Conservation (phyloP, 2,797 vertebrate species). For the Heteromormyrus szaboi region DNA sequence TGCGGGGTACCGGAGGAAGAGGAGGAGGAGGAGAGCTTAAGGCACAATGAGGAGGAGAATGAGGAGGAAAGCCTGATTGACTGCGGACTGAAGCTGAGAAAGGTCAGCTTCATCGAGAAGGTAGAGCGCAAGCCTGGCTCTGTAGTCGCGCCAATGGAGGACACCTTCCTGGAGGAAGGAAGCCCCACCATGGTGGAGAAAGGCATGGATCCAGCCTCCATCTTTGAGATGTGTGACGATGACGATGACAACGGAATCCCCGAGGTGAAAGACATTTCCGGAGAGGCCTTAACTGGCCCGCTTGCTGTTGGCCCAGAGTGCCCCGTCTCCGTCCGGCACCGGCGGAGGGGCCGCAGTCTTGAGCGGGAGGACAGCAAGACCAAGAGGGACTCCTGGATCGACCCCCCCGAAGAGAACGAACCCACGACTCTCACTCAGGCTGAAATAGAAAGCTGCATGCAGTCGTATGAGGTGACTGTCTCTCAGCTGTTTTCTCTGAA, state of each 20-base stretch:
- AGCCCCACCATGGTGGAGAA: constrained; percentile 95
- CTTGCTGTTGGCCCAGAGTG: constrained; percentile 46
- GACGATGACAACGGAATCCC: constrained; percentile 67
- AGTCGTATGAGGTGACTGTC: constrained; percentile 74
- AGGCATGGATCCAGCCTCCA: constrained; percentile 77
- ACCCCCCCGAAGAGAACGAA: constrained; percentile 78
- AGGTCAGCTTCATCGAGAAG: constrained; percentile 91
- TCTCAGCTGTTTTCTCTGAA: background rate
- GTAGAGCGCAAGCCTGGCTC: constrained; percentile 61
- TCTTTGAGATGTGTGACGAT: constrained; percentile 84
- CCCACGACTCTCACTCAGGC: constrained; percentile 78
- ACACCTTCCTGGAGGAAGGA: constrained; percentile 81
- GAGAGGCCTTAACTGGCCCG: constrained; percentile 25
- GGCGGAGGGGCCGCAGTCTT: constrained; percentile 45
- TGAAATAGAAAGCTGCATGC: constrained; percentile 96
- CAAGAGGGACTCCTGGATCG: constrained; percentile 84
- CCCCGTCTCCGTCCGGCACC: constrained; percentile 50
- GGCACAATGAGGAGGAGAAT: constrained; percentile 72
- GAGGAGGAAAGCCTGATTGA: constrained; percentile 81
- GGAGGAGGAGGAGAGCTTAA: constrained; percentile 63
- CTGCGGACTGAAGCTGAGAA: constrained; percentile 83
- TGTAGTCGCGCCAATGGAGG: constrained; percentile 49
- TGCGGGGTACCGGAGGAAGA: constrained; percentile 85
- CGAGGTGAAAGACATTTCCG: constrained; percentile 54
- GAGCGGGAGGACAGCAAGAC: constrained; percentile 58